These are phyloP conservation scores for Thamnaconus septentrionalis DNA, from an alignment of 2,113 vertebrate genomes.

Conservation along the genomic window DNA sequence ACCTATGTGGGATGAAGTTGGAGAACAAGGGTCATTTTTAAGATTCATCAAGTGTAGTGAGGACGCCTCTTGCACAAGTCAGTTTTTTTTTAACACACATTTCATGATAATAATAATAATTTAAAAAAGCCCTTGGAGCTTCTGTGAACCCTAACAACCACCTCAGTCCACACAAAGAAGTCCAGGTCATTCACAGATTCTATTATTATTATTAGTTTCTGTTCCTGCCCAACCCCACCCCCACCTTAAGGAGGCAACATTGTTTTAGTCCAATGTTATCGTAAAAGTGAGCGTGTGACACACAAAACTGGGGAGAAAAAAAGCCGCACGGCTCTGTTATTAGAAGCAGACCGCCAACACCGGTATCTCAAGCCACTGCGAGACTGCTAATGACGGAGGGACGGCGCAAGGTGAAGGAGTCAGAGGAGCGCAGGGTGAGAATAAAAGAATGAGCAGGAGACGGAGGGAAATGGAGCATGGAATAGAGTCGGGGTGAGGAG, in stretches of 20 bases:
- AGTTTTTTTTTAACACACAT: no score
- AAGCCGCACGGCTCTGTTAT: constrained; percentile 17
- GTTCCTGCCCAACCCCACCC: background rate
- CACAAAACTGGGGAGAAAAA: constrained; percentile 27
- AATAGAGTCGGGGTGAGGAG: constrained; percentile 54
- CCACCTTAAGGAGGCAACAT: background rate
- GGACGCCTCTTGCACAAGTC: no score
- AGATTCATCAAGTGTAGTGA: no score
- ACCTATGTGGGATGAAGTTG: no score
- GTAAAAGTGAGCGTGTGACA: constrained; percentile 14
- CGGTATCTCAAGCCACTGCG: constrained; percentile 6
- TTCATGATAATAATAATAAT: no score
- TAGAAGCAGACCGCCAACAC: constrained; percentile 34
- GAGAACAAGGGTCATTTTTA: no score
- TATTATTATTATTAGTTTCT: background rate
- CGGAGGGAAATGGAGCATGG: constrained; percentile 56
- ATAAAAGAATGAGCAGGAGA: constrained; percentile 58
- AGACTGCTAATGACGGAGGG: constrained; percentile 40
- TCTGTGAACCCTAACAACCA: background rate
- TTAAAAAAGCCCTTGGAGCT: background rate
- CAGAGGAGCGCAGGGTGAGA: constrained; percentile 48
- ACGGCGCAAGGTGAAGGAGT: constrained; percentile 49
- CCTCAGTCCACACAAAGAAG: background rate
- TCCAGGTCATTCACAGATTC: background rate
- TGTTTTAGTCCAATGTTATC: constrained; percentile 15